These are phyloP conservation scores for Stenopsyche tienmushanensis DNA, from an alignment of 1,140 invertebrate genomes.

Conservation along the genomic window DNA sequence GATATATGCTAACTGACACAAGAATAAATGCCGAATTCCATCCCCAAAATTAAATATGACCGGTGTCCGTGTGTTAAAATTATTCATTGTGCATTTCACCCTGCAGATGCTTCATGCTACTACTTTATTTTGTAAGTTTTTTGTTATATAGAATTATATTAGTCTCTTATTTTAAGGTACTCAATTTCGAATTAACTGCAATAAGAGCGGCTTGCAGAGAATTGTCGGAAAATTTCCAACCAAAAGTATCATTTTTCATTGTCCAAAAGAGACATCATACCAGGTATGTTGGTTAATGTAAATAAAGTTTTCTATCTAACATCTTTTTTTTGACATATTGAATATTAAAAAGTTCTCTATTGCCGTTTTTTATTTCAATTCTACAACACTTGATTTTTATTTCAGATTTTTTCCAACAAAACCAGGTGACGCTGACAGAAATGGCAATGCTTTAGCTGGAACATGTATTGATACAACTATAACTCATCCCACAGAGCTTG, in stretches of 20 bases:
- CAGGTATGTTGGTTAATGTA: slow-evolving; percentile 48
- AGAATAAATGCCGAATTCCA: background rate
- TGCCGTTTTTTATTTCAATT: background rate
- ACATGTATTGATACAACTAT: slow-evolving; percentile 80
- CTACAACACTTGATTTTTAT: slow-evolving; percentile 17
- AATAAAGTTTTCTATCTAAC: background rate
- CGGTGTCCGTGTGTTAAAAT: background rate
- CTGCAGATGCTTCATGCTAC: background rate
- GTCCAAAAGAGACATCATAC: slow-evolving; percentile 92
- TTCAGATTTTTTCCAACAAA: slow-evolving; percentile 30
- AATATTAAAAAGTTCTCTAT: too few species aligned
- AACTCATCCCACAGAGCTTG: slow-evolving; percentile 76
- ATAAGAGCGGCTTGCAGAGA: slow-evolving; percentile 68
- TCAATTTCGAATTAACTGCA: slow-evolving; percentile 63
- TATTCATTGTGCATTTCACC: background rate
- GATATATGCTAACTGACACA: too few species aligned
- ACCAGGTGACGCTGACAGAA: slow-evolving; percentile 50
- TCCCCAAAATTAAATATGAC: background rate
- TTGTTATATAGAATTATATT: slow-evolving; percentile 7
- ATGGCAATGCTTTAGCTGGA: slow-evolving; percentile 77
- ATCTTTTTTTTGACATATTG: background rate
- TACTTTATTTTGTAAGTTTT: background rate
- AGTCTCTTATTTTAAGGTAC: slow-evolving; percentile 48
- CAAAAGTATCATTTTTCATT: slow-evolving; percentile 78
- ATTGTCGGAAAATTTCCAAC: slow-evolving; percentile 55